A percentile compares a stretch with the other conserved stretches of the same genome.
These are phyloP conservation scores for Etheostoma cragini DNA, from an alignment of 2,113 vertebrate species.

Conservation along the genomic window DNA sequence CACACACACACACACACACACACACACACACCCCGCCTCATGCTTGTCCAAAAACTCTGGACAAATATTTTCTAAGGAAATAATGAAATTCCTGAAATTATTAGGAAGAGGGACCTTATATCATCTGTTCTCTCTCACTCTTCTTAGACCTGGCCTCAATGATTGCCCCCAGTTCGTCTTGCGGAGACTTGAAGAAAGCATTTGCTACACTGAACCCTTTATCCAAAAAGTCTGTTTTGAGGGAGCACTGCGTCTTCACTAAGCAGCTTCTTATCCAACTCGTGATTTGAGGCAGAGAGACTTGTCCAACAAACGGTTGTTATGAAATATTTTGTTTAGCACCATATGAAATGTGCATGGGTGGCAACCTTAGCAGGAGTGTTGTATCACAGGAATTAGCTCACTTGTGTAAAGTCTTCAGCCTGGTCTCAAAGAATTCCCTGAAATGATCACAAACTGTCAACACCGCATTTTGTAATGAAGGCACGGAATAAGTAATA, in stretches of 20 bases:
- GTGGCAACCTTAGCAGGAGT: conserved; percentile 47
- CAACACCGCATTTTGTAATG: too few species aligned
- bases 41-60: conserved; percentile 74
- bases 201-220: conserved; percentile 46
- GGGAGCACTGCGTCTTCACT: conserved; percentile 47
- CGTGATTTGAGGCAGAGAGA: conserved; percentile 38
- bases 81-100: conserved; percentile 86
- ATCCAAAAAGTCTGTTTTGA: conserved; percentile 57
- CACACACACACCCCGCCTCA: conserved; percentile 1
- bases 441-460: too few species aligned
- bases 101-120: conserved; percentile 80
- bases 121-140: conserved; percentile 67
- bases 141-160: conserved; percentile 48
- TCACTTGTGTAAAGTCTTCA: conserved; percentile 45
- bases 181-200: conserved; percentile 39
- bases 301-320: conserved; percentile 40
- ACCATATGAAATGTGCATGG: conserved; percentile 41
- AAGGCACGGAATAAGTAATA: too few species aligned
- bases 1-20: too few species aligned
- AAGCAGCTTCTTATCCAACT: conserved; percentile 38
- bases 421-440: too few species aligned
- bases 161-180: conserved; percentile 48
- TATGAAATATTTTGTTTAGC: conserved; percentile 57
- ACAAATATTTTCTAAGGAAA: conserved; percentile 85
- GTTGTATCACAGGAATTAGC: conserved; percentile 39